Conservation (phyloP, 2,797 vertebrate species). For the Mormyrops boulengeri region DNA sequence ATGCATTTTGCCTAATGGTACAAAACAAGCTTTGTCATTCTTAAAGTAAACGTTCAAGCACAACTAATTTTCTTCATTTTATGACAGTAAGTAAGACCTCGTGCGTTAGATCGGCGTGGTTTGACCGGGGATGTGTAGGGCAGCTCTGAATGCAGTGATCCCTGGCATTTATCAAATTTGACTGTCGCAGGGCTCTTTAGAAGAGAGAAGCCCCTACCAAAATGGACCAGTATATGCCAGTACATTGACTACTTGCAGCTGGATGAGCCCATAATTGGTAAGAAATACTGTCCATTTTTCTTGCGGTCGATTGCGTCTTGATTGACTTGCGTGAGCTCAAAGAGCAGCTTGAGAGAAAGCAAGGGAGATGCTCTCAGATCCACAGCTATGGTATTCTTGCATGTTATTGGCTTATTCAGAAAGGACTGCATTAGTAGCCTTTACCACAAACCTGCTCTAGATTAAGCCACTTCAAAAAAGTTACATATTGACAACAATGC, state of each 20-base stretch:
- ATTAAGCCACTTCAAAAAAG: neutral
- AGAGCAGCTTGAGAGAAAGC: neutral
- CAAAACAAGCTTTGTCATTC: neutral
- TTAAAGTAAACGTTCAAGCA: neutral
- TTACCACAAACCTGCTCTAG: neutral
- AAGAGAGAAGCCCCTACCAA: neutral
- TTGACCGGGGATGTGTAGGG: neutral
- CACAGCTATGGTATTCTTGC: neutral
- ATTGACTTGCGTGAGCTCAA: neutral
- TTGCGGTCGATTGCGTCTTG: neutral
- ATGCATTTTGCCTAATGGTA: neutral
- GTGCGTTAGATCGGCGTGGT: neutral
- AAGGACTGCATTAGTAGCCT: neutral
- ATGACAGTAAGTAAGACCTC: neutral
- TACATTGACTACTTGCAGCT: conserved; percentile 55
- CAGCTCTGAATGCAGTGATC: neutral
- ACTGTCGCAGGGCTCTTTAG: conserved; percentile 16
- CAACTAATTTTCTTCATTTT: neutral
- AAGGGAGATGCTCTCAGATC: neutral
- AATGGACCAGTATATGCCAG: conserved; percentile 12
- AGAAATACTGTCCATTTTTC: conserved; percentile 24
- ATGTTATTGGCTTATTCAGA: neutral
- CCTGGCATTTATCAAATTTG: neutral
- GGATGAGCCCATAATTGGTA: conserved; percentile 69
- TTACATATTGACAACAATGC: neutral